These are phyloP conservation scores for Micoletzkya japonica DNA, from an alignment of 2,888 invertebrate species.

Conservation along the genomic window DNA sequence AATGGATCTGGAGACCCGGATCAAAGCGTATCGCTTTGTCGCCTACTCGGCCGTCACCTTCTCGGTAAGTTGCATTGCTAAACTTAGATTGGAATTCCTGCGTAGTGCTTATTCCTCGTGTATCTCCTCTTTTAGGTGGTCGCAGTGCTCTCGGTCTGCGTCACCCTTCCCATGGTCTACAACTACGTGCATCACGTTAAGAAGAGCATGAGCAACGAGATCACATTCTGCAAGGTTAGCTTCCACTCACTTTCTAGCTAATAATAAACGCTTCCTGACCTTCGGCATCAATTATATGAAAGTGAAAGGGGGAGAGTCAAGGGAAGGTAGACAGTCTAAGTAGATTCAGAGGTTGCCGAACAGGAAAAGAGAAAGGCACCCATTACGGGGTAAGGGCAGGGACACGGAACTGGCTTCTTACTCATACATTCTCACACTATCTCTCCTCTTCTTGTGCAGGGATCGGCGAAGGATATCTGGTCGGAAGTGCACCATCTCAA, in stretches of 20 bases:
- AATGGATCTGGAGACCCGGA: constrained; percentile 41
- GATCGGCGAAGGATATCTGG: constrained; percentile 30
- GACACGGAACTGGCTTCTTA: constrained; percentile 3
- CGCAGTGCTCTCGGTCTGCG: constrained; percentile 30
- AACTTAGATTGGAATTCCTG: background rate
- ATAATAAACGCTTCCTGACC: background rate
- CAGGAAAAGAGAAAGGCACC: constrained; percentile 14
- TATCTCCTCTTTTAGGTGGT: constrained; percentile 8
- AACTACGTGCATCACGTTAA: constrained; percentile 61
- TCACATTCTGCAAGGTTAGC: constrained; percentile 57
- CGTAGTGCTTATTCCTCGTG: background rate
- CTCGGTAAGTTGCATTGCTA: constrained; percentile 22
- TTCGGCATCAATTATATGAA: constrained; percentile 1
- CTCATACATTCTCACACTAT: background rate
- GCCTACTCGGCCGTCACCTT: constrained; percentile 42
- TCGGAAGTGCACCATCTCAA: constrained; percentile 42
- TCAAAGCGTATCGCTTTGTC: constrained; percentile 42
- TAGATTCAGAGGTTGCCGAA: background rate
- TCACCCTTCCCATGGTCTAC: constrained; percentile 62
- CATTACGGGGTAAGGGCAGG: no score
- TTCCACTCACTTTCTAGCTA: background rate
- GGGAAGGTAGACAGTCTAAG: background rate
- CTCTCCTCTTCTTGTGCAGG: constrained; percentile 10
- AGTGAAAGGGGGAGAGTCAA: background rate
- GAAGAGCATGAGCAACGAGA: constrained; percentile 57